These are phyloP conservation scores for Eubasilissa splendida DNA, from an alignment of 2,888 invertebrate genomes.

Conservation along the genomic window DNA sequence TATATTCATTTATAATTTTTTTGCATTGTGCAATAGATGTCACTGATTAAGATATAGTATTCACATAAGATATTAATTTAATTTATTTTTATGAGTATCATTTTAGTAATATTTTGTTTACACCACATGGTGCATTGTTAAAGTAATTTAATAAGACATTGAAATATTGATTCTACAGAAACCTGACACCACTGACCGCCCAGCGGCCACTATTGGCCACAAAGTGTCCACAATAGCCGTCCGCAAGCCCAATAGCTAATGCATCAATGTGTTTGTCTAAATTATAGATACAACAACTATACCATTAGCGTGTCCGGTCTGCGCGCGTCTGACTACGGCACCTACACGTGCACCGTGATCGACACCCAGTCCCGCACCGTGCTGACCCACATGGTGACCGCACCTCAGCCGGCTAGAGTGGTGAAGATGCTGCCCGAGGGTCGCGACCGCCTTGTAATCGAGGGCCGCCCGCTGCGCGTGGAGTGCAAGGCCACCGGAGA, in stretches of 20 bases:
- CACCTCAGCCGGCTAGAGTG: slow-evolving; percentile 61
- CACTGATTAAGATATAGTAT: too few relatives aligned
- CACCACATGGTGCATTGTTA: too few relatives aligned
- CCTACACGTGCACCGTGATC: slow-evolving; percentile 61
- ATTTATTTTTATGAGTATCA: too few relatives aligned
- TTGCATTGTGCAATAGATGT: too few relatives aligned
- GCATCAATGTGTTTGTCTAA: slow-evolving; percentile 5
- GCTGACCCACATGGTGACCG: slow-evolving; percentile 60
- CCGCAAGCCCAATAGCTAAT: not conserved
- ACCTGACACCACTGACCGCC: not conserved
- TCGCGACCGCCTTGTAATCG: slow-evolving; percentile 55
- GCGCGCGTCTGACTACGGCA: slow-evolving; percentile 60
- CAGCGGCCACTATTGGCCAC: too few relatives aligned
- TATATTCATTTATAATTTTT: too few relatives aligned
- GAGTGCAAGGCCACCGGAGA: slow-evolving; percentile 65
- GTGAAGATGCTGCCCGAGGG: slow-evolving; percentile 59
- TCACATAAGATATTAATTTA: too few relatives aligned
- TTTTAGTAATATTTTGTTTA: too few relatives aligned
- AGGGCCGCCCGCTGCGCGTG: slow-evolving; percentile 64
- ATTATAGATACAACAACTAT: slow-evolving; percentile 54
- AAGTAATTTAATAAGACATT: too few relatives aligned
- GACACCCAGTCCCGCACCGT: slow-evolving; percentile 55
- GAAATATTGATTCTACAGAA: too few relatives aligned
- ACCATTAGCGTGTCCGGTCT: slow-evolving; percentile 57
- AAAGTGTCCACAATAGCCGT: too few relatives aligned